Conservation (phyloP, 2,797 vertebrate genomes). For the Xerus rutilus region DNA sequence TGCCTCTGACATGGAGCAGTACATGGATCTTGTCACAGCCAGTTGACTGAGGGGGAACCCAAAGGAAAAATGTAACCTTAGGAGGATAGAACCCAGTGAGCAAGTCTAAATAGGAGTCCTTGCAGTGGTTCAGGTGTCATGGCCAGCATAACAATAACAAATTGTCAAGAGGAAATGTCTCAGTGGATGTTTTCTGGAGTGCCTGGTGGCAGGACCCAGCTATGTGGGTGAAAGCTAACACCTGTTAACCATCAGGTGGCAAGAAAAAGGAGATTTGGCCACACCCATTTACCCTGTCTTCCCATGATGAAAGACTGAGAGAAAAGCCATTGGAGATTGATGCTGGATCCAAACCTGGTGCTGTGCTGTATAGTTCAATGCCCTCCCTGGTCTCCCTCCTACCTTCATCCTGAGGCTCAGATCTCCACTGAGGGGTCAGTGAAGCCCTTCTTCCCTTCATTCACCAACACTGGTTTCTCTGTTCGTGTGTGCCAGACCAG, state of each 20-base stretch:
- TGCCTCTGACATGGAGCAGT: neutral
- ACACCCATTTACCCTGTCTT: neutral
- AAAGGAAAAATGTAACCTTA: neutral
- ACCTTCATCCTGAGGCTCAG: slow-evolving; percentile 88
- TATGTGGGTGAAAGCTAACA: neutral
- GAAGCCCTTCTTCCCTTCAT: slow-evolving; percentile 99
- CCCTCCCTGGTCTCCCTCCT: neutral
- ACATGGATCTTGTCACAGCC: neutral
- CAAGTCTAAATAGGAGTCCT: too few relatives aligned
- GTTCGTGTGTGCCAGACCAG: slow-evolving; percentile 99
- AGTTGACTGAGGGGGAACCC: neutral
- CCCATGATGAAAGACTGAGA: neutral
- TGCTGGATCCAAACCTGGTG: neutral
- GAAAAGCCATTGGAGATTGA: neutral
- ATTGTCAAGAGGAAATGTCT: rapidly evolving
- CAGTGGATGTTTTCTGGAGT: neutral
- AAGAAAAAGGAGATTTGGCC: neutral
- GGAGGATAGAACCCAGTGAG: neutral
- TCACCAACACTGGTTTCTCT: slow-evolving; percentile 98
- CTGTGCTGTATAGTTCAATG: rapidly evolving
- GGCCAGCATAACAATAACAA: neutral
- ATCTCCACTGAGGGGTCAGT: slow-evolving; percentile 98
- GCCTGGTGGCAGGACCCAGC: neutral
- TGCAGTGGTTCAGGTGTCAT: neutral
- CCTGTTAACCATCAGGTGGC: neutral